Percentiles rank a stretch among this genome's conserved stretches.
Evolutionary conservation across 2,888 invertebrate species (phyloP).

Genomic region (Erebia aethiops): DNA sequence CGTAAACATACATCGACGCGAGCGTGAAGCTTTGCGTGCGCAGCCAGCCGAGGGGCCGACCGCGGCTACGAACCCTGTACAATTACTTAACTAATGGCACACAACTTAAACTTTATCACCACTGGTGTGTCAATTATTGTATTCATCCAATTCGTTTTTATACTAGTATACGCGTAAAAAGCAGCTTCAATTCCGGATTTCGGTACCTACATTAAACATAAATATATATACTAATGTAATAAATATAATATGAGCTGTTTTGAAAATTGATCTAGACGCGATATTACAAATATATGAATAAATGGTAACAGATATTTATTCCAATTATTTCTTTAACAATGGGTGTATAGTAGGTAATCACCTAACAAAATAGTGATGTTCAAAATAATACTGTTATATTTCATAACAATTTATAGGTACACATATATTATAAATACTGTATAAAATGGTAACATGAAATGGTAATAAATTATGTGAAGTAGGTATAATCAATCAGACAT

Average conservation of each 20-base stretch:
- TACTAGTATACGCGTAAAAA: neutral
- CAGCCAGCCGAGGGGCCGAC: conserved; percentile 28
- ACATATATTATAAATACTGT: conserved; percentile 46
- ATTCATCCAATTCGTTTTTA: neutral
- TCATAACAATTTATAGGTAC: conserved; percentile 14
- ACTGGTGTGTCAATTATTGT: conserved; percentile 35
- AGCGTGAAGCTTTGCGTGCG: conserved; percentile 31
- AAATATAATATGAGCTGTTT: conserved; percentile 1
- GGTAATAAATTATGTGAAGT: conserved; percentile 37
- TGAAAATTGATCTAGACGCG: neutral
- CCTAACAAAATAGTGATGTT: conserved; percentile 9
- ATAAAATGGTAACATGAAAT: conserved; percentile 47
- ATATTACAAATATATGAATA: neutral
- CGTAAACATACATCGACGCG: conserved; percentile 29
- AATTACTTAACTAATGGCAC: conserved; percentile 58
- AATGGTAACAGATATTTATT: conserved; percentile 20
- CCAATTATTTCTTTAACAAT: neutral
- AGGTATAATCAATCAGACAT: neutral
- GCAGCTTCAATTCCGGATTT: neutral
- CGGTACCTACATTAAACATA: neutral
- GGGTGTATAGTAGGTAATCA: neutral
- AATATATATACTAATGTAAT: neutral
- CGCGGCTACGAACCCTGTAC: conserved; percentile 47
- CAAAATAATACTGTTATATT: conserved; percentile 25
- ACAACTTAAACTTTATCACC: conserved; percentile 47